These are phyloP conservation scores for Charadrius vociferus DNA, from an alignment of 2,113 vertebrate genomes.

Conservation along the genomic window DNA sequence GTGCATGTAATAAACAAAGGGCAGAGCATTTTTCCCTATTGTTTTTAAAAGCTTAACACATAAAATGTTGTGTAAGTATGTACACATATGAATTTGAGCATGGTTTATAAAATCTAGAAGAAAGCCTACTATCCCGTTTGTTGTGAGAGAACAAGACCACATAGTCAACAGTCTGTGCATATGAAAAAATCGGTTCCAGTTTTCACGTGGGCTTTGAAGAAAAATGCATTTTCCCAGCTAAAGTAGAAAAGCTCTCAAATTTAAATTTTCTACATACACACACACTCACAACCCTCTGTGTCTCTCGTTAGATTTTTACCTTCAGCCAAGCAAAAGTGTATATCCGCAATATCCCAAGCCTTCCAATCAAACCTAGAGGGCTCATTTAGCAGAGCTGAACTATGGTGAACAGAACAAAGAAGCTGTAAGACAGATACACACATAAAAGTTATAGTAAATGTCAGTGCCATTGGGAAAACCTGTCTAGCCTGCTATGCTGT, in stretches of 20 bases:
- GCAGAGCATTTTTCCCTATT: neutral
- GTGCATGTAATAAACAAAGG: neutral
- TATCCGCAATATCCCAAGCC: neutral
- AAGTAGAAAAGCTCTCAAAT: neutral
- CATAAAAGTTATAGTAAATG: conserved; percentile 53
- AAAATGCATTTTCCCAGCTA: neutral
- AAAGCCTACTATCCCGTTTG: neutral
- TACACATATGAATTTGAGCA: neutral
- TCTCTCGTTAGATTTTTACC: neutral
- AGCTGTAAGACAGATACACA: conserved; percentile 3
- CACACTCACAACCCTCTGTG: neutral
- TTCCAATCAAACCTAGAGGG: neutral
- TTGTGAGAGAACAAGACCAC: neutral
- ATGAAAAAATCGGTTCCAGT: neutral
- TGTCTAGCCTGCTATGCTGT: conserved; percentile 29
- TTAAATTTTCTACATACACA: neutral
- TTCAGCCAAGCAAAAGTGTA: neutral
- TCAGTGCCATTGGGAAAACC: conserved; percentile 55
- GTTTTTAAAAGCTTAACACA: neutral
- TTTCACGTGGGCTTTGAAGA: neutral
- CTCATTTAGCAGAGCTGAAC: conserved; percentile 12
- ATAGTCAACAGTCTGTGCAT: neutral
- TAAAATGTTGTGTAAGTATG: neutral
- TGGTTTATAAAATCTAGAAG: neutral
- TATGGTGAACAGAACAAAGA: neutral